Evolutionary conservation across 37 sponge, comb jelly and placozoan genomes (phyloP).

Genomic region (Spongilla lacustris): DNA sequence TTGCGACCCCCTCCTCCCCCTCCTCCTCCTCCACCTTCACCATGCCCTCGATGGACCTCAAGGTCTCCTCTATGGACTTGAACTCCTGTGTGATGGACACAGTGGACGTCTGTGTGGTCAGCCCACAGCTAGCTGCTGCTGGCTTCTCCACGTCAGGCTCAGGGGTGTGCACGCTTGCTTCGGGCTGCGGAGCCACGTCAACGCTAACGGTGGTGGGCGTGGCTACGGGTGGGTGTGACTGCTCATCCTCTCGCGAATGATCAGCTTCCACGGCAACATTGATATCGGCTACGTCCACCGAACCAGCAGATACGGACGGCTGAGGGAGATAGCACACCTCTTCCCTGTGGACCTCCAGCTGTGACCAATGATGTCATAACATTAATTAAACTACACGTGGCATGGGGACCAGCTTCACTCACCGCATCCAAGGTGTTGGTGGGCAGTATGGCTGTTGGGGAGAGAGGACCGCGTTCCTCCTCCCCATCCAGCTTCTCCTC

Average conservation of each 20-base stretch:
- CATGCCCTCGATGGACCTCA: slow-evolving; percentile 16
- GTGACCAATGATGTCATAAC: too few species aligned
- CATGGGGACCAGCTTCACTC: neutral
- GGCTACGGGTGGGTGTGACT: neutral
- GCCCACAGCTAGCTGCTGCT: too few species aligned
- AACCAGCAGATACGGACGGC: neutral
- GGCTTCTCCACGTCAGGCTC: too few species aligned
- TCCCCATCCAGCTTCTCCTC: too few species aligned
- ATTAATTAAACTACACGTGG: too few species aligned
- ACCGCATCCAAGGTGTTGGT: neutral
- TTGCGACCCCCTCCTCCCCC: neutral
- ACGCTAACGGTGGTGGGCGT: neutral
- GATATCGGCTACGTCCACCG: too few species aligned
- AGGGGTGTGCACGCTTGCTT: too few species aligned
- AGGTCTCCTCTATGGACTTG: neutral
- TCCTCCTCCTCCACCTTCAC: neutral
- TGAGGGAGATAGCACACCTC: slow-evolving; percentile 17
- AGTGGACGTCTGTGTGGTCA: neutral
- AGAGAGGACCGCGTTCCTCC: neutral
- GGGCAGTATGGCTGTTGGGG: neutral
- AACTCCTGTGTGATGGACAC: neutral
- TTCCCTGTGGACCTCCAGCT: neutral
- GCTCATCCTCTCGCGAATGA: neutral
- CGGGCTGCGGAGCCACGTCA: neutral
- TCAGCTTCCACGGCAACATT: too few species aligned